Evolutionary conservation across 2,888 invertebrate species (phyloP), one percentile per base, ranked within the genome.

Genomic region (Portevinia maculata): DNA sequence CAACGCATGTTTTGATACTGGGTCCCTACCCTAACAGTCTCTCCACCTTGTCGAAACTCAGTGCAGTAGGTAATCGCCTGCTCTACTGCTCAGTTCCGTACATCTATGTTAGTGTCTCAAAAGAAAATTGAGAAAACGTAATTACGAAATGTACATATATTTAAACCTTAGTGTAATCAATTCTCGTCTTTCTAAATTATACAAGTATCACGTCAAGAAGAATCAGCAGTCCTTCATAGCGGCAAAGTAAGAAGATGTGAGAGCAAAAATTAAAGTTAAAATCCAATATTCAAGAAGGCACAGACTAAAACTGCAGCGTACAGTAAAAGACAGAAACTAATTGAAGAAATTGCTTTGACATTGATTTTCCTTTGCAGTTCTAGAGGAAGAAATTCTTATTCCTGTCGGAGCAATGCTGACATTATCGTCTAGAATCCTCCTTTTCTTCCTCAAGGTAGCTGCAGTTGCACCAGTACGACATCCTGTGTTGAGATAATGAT

Each of bases 291-390:
- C 32, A 60, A 15, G 21, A 53, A 46, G 37, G 21, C 52, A 21
- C 41, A 37, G 57, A 48, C 44, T 19, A 44, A 60, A 69, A 57
- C 28, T 79, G 74, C 69, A 69, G 13, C 34, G 30, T 41, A 44
- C 37, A 69, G 50, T 62, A 30, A 50, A 69, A 57, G 57, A 67
- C 37, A 37, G 46, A 64, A 62, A 69, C 69, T 79, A 79, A 69
- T 79, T 79, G 62, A 57, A 74, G 74, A 69, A 79, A 79, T 79
- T 79, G 74, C 79, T 79, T 79, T 79, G 74, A 74, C 79, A 74
- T 74, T 79, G 74, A 79, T 69, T 79, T 74, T 57, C 37, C 41
- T 69, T 62, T 62, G 39, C 48, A 15, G 46, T 67, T 24, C 62
- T 46, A 2, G 11, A 8, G 32, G 32, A 48, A 55, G 34, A 32